A percentile compares a stretch with the other conserved stretches of the same genome.
phyloP scores from a whole-genome alignment of 2,888 invertebrate genomes.

The Tipula vernalis region DNA sequence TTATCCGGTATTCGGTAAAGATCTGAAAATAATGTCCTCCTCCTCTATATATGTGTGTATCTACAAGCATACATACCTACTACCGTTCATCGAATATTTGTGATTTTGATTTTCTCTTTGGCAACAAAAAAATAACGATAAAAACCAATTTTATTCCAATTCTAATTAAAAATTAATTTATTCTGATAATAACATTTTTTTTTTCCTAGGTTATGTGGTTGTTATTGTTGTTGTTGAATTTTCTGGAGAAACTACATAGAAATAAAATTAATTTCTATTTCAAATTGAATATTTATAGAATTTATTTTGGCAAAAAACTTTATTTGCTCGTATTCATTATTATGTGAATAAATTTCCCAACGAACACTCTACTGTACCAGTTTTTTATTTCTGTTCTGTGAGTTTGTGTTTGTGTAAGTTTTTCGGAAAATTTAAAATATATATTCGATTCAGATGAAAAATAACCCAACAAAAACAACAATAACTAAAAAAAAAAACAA shows the following conservation, averaged over 20 bases:
- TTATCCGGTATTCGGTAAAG: neutral
- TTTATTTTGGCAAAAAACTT: neutral
- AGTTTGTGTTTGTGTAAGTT: neutral
- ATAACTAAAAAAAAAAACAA: neutral
- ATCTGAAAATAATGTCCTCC: neutral
- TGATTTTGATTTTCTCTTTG: neutral
- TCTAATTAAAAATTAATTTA: slow-evolving; percentile 4
- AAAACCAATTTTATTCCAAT: neutral
- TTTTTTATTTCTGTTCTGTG: neutral
- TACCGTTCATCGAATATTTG: neutral
- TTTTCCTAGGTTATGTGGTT: neutral
- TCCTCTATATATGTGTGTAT: neutral
- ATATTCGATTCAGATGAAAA: neutral
- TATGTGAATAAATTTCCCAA: neutral
- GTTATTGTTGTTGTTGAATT: neutral
- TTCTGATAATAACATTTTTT: neutral
- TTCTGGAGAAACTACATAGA: neutral
- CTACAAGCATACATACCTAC: too few relatives aligned
- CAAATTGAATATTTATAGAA: neutral
- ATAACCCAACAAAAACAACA: neutral
- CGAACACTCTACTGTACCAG: neutral
- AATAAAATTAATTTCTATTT: neutral
- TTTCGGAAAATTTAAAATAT: neutral
- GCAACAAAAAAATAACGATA: neutral
- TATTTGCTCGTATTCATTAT: neutral